Base-by-base conservation (phyloP, 2,888 invertebrate species). In the Hyposoter didymator region DNA sequence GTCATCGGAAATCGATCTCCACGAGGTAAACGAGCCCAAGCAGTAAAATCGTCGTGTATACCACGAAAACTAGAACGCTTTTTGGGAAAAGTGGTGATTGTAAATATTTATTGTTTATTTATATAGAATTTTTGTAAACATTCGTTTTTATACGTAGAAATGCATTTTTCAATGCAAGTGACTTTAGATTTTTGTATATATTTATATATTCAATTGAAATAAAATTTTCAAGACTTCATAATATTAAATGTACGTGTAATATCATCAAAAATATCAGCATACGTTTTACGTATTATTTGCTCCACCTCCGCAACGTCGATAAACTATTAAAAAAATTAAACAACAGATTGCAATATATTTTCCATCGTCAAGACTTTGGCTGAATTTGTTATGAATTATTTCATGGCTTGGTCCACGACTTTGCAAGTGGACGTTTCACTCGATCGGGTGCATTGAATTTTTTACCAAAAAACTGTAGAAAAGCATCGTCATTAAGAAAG, bases 231-330 rank as follows among this genome's bases (percentile, higher is more conserved):
- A 28, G 22, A 12, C 28, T 5, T 22, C n/a, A 72, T 49, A 49
- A 52, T 19, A 72, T 72, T 32, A 72, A 72, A 49, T 35, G 35
- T 32, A 52, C 47, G 43, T 64, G 19, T 84, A 80, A 80, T 85
- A 85, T 82, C 81, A 84, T 82, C 12, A 32, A 22, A 55, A 52
- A 45, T 45, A 59, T 59, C 55, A 73, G 19, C 3, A 19, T 74
- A 35, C 43, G 47, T 28, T 43, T 69, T 7, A 45, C 69, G 19
- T 2, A 45, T 43, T 22, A 62, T 62, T 5, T 14, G 5, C 32
- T 22, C 17, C 8, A n/a, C 22, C 6, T 32, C n/a, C n/a, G 14
- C 49, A 70, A 47, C 32, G 10, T 49, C 4, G 47, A 0, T 47
- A 32, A 47, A n/a, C 19, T 47, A 49, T 28, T 28, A 47, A 70